Evolutionary conservation across 2,797 vertebrate species (phyloP).

Genomic region (Morus bassanus): DNA sequence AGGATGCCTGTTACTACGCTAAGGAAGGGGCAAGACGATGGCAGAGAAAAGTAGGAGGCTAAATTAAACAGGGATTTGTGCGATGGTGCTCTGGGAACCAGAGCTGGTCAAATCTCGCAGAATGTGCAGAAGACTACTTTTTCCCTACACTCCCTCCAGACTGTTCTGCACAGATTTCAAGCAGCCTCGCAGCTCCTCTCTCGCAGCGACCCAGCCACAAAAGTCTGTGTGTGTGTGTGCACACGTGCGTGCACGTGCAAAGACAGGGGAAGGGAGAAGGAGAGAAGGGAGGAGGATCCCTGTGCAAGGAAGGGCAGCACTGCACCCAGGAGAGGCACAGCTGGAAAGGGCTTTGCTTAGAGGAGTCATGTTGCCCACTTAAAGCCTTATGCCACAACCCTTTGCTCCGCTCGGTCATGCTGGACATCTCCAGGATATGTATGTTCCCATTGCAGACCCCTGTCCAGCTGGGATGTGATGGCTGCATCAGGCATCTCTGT

Average conservation of each 20-base stretch:
- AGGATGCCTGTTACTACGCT: neutral
- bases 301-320: neutral
- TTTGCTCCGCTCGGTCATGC: fast-evolving
- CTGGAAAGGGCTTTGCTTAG: neutral
- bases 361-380: neutral
- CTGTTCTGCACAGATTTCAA: neutral
- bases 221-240: fast-evolving
- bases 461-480: neutral
- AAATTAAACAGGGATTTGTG: neutral
- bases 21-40: neutral
- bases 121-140: neutral
- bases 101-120: neutral
- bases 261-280: neutral
- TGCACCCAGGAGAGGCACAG: neutral
- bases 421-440: neutral
- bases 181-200: fast-evolving
- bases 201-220: neutral
- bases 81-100: neutral
- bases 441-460: neutral
- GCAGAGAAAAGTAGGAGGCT: neutral
- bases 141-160: neutral
- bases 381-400: neutral
- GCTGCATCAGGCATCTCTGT: neutral
- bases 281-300: neutral
- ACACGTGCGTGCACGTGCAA: neutral